Conservation (phyloP, 2,797 vertebrate genomes). For the Pygocentrus nattereri region DNA sequence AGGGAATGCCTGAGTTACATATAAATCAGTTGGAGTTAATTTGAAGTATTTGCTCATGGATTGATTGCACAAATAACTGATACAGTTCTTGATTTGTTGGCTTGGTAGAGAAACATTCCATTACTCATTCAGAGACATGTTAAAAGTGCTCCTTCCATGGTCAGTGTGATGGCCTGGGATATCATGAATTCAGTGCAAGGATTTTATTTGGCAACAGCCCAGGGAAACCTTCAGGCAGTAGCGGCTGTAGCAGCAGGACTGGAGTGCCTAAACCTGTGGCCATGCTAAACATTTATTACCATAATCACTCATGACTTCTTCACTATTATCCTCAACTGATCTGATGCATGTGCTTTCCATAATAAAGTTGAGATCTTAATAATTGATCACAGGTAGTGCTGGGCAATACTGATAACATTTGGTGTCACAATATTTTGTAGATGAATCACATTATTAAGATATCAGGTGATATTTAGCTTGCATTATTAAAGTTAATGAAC, state of each 20-base stretch:
- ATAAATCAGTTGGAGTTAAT: background rate
- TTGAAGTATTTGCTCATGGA: background rate
- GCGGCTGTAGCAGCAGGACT: background rate
- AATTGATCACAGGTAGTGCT: background rate
- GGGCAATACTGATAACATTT: background rate
- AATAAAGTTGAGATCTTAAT: background rate
- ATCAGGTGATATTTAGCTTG: background rate
- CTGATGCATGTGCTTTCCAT: background rate
- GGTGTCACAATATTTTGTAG: background rate
- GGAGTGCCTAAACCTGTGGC: slow-evolving; percentile 16
- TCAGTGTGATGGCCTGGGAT: background rate
- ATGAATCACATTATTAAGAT: background rate
- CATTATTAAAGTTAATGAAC: background rate
- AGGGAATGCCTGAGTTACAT: background rate
- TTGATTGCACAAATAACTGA: background rate
- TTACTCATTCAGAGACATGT: background rate
- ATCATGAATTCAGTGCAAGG: background rate
- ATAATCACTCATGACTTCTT: background rate
- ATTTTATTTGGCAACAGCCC: background rate
- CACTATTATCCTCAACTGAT: background rate
- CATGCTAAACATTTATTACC: background rate
- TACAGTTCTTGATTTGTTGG: background rate
- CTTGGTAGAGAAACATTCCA: background rate
- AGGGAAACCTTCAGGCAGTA: background rate
- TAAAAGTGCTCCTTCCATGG: background rate